Conservation (phyloP, 2,797 vertebrate genomes). For the Benthosema pterotum region DNA sequence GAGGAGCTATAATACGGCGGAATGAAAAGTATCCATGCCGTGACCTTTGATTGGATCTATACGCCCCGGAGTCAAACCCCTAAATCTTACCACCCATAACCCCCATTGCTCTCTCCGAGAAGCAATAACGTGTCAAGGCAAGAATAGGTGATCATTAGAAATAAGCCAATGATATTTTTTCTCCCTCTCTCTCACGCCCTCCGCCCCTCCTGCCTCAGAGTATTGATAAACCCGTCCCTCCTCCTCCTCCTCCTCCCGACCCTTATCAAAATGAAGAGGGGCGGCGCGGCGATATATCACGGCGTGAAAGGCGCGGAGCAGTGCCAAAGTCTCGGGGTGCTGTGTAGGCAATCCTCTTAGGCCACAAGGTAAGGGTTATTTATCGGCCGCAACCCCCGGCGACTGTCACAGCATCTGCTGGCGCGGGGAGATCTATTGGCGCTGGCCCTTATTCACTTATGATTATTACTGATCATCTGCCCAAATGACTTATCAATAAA, state of each 20-base stretch:
- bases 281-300: constrained; percentile 69
- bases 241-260: constrained; percentile 13
- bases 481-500: constrained; percentile 86
- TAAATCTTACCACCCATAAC: constrained; percentile 70
- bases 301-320: constrained; percentile 57
- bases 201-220: constrained; percentile 29
- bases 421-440: constrained; percentile 67
- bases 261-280: constrained; percentile 74
- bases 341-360: constrained; percentile 75
- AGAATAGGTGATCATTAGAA: constrained; percentile 70
- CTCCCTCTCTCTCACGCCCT: neutral
- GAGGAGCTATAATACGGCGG: constrained; percentile 23
- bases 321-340: constrained; percentile 52
- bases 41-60: constrained; percentile 74
- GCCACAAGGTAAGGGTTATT: constrained; percentile 66
- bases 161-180: constrained; percentile 69
- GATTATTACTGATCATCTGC: constrained; percentile 90
- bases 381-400: constrained; percentile 47
- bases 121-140: constrained; percentile 63
- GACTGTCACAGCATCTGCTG: constrained; percentile 56
- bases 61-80: constrained; percentile 63
- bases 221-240: constrained; percentile 71
- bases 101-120: constrained; percentile 50
- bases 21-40: constrained; percentile 68
- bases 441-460: constrained; percentile 82